Base-by-base conservation (phyloP, 2,113 vertebrate species). In the Amphiprion percula region DNA sequence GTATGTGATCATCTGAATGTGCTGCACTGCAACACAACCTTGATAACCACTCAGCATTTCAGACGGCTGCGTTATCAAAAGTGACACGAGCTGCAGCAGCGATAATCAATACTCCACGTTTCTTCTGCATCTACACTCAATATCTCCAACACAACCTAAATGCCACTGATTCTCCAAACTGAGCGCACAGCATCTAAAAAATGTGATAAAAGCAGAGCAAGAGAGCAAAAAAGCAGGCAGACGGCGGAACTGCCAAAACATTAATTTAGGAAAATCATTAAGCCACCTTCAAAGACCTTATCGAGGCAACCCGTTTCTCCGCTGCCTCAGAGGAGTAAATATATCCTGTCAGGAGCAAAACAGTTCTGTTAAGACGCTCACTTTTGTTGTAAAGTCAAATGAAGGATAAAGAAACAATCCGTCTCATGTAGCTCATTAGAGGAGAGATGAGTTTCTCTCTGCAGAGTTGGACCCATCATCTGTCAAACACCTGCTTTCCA, bases 361-460 rank as follows among this genome's bases (percentile, higher is more conserved):
- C 72, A 52, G 61, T 89, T 89, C 82, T 82, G 84, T 87, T 71
- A 65, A 84, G 70, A 81, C 28, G 11, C 53, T 70, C 58, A 83
- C 77, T 87, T 79, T 77, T 77, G 78, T 78, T 83, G 74, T 89
- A 87, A 94, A 94, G 92, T 92, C 88, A 91, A 93, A 91, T 88
- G 78, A 93, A 94, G 91, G 89, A 87, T 86, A 88, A 89, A 85
- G 68, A 75, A 78, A 81, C 67, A 54, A 79, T 85, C 69, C 75
- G 47, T 77, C 80, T 84, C 69, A 52, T 81, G 87, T 80, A 82
- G 83, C 88, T 93, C 90, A 93, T 93, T 93, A 94, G 77, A 88
- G 74, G 54, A 77, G 80, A 84, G 82, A 81, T 65, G 86, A 90
- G 72, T 50, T 37, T 81, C 74, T 88, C 74, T 82, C 74, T 75